phyloP scores from a whole-genome alignment of 2,113 vertebrate species.

The Spheniscus mendiculus region DNA sequence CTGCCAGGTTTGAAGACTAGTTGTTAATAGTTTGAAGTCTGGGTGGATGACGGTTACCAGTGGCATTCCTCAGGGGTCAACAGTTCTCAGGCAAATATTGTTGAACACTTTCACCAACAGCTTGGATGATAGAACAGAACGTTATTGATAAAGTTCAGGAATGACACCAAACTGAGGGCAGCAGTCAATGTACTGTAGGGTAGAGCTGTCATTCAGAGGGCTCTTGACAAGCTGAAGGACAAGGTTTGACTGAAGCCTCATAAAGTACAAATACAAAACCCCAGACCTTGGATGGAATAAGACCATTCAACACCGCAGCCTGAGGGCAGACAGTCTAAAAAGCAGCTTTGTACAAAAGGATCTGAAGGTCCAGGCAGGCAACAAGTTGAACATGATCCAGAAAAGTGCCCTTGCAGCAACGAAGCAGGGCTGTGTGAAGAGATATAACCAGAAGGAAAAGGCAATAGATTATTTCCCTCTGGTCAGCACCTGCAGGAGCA shows the following conservation, averaged over 20 bases:
- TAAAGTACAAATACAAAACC: neutral
- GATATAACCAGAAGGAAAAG: neutral
- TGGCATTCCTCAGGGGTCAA: neutral
- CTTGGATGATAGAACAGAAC: neutral
- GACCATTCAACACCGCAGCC: neutral
- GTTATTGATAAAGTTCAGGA: neutral
- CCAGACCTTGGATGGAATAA: neutral
- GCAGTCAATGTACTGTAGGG: neutral
- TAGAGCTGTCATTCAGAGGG: neutral
- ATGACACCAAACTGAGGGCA: neutral
- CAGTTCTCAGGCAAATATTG: neutral
- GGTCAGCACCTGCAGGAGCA: neutral
- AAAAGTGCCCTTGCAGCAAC: neutral
- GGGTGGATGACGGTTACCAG: neutral
- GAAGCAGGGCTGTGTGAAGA: neutral
- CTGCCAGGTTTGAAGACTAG: neutral
- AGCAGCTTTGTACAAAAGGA: neutral
- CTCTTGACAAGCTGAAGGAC: neutral
- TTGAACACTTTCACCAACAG: neutral
- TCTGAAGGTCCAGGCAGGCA: neutral
- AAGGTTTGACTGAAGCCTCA: neutral
- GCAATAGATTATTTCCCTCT: neutral
- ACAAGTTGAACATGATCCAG: neutral
- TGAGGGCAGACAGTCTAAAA: neutral
- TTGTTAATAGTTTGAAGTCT: neutral